Evolutionary conservation across 2,113 vertebrate genomes (phyloP).

Genomic region (Brachyistius frenatus): DNA sequence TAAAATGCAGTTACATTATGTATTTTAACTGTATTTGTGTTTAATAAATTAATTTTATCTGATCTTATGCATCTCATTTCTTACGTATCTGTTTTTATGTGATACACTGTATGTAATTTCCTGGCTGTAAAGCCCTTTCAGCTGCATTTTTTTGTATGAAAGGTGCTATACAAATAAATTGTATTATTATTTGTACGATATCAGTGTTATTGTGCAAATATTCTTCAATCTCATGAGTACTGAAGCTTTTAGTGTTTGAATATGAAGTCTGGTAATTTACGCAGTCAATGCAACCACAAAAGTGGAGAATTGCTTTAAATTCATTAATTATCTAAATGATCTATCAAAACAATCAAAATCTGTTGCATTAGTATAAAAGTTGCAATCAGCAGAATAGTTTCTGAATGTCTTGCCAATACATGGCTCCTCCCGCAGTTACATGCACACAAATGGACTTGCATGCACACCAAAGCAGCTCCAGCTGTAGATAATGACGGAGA

Average conservation of each 20-base stretch:
- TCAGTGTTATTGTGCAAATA: background rate
- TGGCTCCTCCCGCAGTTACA: slow-evolving; percentile 14
- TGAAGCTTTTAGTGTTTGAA: slow-evolving; percentile 6
- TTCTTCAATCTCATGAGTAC: background rate
- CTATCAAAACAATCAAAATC: background rate
- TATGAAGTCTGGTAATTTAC: background rate
- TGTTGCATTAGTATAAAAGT: background rate
- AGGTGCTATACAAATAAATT: too few relatives aligned
- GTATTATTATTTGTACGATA: too few relatives aligned
- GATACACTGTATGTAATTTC: too few relatives aligned
- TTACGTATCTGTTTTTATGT: too few relatives aligned
- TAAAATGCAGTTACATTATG: too few relatives aligned
- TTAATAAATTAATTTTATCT: too few relatives aligned
- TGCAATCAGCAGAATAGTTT: background rate
- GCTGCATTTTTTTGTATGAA: too few relatives aligned
- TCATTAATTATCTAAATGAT: background rate
- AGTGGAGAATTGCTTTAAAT: background rate
- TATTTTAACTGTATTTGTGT: too few relatives aligned
- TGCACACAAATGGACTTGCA: slow-evolving; percentile 29
- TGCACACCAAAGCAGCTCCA: slow-evolving; percentile 42
- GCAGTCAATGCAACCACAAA: background rate
- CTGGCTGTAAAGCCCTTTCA: too few relatives aligned
- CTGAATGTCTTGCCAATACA: slow-evolving; percentile 2
- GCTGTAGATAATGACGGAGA: slow-evolving; percentile 63
- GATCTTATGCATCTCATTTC: too few relatives aligned